Percentiles rank a stretch among this genome's conserved stretches.
These are phyloP conservation scores for Plecotus auritus DNA, from an alignment of 2,113 vertebrate genomes.

Conservation along the genomic window DNA sequence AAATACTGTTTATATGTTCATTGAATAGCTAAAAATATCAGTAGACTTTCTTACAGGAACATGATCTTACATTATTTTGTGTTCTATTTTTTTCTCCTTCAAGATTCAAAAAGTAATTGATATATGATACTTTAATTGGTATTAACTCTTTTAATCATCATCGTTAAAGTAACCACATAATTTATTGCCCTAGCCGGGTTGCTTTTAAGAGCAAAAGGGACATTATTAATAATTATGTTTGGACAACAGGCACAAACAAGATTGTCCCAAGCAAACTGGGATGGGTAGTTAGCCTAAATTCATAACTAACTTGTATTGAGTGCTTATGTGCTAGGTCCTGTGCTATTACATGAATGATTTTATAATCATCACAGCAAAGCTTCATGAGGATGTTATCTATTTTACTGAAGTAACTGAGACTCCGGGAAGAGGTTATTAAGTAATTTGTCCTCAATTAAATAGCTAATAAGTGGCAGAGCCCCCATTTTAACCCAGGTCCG, in stretches of 20 bases:
- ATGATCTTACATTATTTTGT: constrained; percentile 30
- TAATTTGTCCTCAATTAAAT: constrained; percentile 39
- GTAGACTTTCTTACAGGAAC: neutral
- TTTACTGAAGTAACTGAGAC: constrained; percentile 20
- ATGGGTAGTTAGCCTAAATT: constrained; percentile 18
- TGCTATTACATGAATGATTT: neutral
- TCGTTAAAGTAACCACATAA: constrained; percentile 14
- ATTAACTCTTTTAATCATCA: neutral
- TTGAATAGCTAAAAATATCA: constrained; percentile 33
- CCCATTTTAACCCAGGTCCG: constrained; percentile 23
- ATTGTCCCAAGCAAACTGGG: neutral
- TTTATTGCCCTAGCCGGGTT: neutral
- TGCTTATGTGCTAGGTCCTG: neutral
- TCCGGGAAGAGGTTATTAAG: constrained; percentile 22
- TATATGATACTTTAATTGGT: neutral
- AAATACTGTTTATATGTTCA: constrained; percentile 33
- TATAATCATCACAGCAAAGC: neutral
- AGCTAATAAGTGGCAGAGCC: neutral
- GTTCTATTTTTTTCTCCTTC: constrained; percentile 25
- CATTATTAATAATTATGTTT: constrained; percentile 12
- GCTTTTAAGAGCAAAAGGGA: constrained; percentile 39
- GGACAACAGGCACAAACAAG: neutral
- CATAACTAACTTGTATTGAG: constrained; percentile 8
- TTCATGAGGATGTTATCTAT: constrained; percentile 8
- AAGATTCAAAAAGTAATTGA: constrained; percentile 15